These are phyloP conservation scores for Oryzias javanicus DNA, from an alignment of 2,113 vertebrate species.

Conservation along the genomic window DNA sequence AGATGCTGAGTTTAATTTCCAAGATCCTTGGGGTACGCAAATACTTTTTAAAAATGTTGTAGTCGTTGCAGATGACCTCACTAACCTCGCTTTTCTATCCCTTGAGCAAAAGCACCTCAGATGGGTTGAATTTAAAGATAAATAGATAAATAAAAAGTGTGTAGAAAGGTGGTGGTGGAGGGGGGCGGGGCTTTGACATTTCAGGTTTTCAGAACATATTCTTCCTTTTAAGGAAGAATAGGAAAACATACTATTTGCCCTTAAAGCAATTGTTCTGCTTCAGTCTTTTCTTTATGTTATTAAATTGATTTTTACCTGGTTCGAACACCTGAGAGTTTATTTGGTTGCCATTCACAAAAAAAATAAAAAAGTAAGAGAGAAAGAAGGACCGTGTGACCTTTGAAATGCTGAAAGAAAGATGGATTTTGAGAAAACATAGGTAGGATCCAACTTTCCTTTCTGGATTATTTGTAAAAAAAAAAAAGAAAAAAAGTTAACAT, in stretches of 20 bases:
- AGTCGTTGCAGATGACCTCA: neutral
- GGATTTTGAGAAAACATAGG: neutral
- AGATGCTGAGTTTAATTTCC: constrained; percentile 80
- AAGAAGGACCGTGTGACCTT: neutral
- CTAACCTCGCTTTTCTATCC: neutral
- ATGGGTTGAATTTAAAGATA: too few species aligned
- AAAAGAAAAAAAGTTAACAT: neutral
- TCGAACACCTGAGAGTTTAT: constrained; percentile 5
- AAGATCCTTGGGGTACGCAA: constrained; percentile 85
- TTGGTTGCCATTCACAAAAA: neutral
- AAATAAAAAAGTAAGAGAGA: neutral
- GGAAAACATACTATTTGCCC: neutral
- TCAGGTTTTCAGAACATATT: constrained; percentile 11
- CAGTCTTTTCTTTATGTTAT: constrained; percentile 2
- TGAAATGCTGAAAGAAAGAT: constrained; percentile 9
- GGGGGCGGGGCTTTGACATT: constrained; percentile 20
- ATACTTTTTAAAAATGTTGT: neutral
- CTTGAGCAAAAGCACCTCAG: neutral
- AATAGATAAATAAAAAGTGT: too few species aligned
- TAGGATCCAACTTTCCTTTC: neutral
- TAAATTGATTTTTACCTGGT: constrained; percentile 1
- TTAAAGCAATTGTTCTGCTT: constrained; percentile 1
- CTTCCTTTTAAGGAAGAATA: constrained; percentile 12
- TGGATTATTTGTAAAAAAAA: neutral
- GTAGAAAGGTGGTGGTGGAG: neutral